Conservation (phyloP, 2,113 vertebrate species). For the Isichthys henryi region DNA sequence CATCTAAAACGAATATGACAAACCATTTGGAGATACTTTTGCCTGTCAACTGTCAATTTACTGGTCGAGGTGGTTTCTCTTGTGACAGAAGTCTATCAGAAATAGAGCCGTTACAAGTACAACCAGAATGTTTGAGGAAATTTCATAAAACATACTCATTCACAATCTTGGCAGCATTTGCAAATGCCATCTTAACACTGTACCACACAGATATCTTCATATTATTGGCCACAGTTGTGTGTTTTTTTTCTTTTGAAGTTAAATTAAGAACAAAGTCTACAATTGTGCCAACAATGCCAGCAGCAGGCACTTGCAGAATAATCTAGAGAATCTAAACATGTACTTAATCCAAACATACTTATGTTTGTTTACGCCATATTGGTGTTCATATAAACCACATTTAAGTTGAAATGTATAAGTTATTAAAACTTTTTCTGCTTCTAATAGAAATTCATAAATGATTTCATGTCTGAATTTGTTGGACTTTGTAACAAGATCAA, state of each 20-base stretch:
- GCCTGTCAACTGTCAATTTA: background rate
- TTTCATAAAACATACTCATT: background rate
- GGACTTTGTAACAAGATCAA: slow-evolving; percentile 23
- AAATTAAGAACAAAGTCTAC: background rate
- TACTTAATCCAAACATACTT: background rate
- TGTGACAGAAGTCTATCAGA: background rate
- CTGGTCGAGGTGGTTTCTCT: background rate
- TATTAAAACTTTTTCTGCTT: background rate
- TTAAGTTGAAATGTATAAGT: background rate
- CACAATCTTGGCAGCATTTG: background rate
- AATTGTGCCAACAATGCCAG: background rate
- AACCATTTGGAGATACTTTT: background rate
- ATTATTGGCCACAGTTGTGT: background rate
- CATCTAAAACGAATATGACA: background rate
- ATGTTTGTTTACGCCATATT: background rate
- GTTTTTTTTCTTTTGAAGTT: background rate
- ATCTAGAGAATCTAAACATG: background rate
- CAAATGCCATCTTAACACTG: background rate
- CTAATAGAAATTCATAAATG: slow-evolving; percentile 44
- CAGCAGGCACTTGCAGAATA: background rate
- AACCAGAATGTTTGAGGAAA: background rate
- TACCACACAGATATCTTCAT: background rate
- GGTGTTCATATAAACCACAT: background rate
- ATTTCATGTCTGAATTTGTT: slow-evolving; percentile 26
- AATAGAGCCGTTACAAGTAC: background rate